Evolutionary conservation across 2,113 vertebrate genomes (phyloP).

Genomic region (Zootoca vivipara): DNA sequence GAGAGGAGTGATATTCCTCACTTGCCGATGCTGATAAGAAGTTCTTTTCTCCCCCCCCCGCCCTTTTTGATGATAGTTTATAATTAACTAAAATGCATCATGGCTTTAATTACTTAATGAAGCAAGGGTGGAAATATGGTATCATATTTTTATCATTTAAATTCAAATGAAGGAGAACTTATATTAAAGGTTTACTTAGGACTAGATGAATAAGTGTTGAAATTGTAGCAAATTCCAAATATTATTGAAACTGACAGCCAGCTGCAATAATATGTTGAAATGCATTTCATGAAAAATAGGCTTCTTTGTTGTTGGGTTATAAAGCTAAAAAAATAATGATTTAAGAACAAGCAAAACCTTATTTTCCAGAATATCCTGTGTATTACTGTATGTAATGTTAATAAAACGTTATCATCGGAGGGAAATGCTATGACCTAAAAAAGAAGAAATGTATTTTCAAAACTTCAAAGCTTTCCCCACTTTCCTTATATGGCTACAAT

Average conservation of each 20-base stretch:
- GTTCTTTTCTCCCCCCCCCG: rapidly evolving
- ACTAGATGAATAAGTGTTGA: neutral
- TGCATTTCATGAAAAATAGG: neutral
- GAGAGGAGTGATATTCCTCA: neutral
- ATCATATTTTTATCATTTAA: neutral
- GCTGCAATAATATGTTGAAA: neutral
- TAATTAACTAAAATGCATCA: neutral
- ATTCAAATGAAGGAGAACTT: neutral
- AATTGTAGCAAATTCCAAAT: neutral
- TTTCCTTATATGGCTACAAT: neutral
- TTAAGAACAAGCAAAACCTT: no score
- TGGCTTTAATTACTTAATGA: neutral
- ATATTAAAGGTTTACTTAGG: neutral
- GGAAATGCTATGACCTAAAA: neutral
- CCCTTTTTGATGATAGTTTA: neutral
- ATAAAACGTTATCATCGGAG: neutral
- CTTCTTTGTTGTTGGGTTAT: neutral
- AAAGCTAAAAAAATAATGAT: no score
- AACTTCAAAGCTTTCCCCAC: neutral
- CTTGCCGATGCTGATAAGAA: neutral
- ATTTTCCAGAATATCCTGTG: no score
- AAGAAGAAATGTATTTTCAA: neutral
- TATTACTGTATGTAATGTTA: no score
- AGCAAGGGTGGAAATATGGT: neutral
- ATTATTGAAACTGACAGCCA: neutral